Percentiles rank a stretch among this genome's conserved stretches.
Evolutionary conservation across 2,888 invertebrate species (phyloP).

Genomic region (Romanomermis culicivorax): DNA sequence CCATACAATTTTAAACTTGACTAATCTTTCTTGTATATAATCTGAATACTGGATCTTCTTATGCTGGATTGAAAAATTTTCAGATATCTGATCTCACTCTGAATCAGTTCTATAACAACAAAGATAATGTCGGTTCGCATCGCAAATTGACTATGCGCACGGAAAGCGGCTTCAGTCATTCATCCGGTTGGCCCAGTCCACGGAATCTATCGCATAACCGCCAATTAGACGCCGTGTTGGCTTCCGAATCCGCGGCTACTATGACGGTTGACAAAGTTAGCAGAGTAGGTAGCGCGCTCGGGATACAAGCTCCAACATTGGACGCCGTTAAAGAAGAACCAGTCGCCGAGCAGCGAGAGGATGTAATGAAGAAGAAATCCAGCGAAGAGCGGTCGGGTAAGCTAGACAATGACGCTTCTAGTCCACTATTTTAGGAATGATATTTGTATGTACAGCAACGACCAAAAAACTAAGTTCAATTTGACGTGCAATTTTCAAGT

Average conservation of each 20-base stretch:
- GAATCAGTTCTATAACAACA: background rate
- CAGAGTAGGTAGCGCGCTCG: background rate
- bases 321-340: background rate
- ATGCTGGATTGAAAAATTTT: too few relatives aligned
- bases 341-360: background rate
- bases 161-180: background rate
- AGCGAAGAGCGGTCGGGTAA: background rate
- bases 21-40: too few relatives aligned
- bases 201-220: background rate
- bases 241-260: background rate
- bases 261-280: background rate
- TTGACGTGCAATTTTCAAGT: too few relatives aligned
- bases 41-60: too few relatives aligned
- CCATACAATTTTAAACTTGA: too few relatives aligned
- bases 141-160: background rate
- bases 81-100: background rate
- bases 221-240: background rate
- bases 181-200: background rate
- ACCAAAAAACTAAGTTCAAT: too few relatives aligned
- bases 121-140: background rate
- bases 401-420: too few relatives aligned
- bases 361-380: background rate
- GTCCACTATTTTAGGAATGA: too few relatives aligned
- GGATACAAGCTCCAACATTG: background rate
- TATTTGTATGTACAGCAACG: too few relatives aligned